Evolutionary conservation across 2,888 invertebrate species (phyloP).

Genomic region (Melanotus villosus): DNA sequence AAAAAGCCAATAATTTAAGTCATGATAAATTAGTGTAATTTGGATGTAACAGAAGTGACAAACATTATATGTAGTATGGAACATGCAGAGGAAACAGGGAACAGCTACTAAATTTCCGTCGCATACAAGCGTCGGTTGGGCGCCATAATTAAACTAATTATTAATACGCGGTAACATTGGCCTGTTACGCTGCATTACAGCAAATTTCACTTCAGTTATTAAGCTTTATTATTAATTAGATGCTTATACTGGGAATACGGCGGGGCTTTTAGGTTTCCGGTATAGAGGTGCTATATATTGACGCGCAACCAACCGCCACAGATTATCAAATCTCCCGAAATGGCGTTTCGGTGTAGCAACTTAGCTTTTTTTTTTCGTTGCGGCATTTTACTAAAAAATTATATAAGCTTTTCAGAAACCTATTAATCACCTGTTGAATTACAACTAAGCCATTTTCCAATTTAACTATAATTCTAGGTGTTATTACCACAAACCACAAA

Average conservation of each 20-base stretch:
- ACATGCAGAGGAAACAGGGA: conserved; percentile 9
- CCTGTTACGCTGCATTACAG: conserved; percentile 35
- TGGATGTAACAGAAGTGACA: not conserved
- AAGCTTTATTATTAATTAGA: conserved; percentile 33
- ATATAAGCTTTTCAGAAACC: no score
- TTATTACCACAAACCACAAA: no score
- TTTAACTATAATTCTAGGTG: no score
- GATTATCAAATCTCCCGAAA: conserved; percentile 1
- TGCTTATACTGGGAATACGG: conserved; percentile 2
- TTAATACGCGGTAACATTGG: conserved; percentile 37
- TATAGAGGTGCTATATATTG: not conserved
- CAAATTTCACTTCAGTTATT: conserved; percentile 36
- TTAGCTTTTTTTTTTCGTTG: no score
- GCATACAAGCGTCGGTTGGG: conserved; percentile 16
- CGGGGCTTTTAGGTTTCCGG: not conserved
- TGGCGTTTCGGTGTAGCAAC: not conserved
- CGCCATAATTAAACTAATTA: conserved; percentile 38
- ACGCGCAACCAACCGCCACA: not conserved
- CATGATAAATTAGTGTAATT: not conserved
- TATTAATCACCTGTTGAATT: no score
- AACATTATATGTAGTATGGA: not conserved
- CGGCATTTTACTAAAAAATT: no score
- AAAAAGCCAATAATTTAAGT: not conserved
- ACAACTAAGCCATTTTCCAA: no score
- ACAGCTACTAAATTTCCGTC: conserved; percentile 14